phyloP scores from a whole-genome alignment of 2,113 vertebrate genomes.

The Athene noctua region DNA sequence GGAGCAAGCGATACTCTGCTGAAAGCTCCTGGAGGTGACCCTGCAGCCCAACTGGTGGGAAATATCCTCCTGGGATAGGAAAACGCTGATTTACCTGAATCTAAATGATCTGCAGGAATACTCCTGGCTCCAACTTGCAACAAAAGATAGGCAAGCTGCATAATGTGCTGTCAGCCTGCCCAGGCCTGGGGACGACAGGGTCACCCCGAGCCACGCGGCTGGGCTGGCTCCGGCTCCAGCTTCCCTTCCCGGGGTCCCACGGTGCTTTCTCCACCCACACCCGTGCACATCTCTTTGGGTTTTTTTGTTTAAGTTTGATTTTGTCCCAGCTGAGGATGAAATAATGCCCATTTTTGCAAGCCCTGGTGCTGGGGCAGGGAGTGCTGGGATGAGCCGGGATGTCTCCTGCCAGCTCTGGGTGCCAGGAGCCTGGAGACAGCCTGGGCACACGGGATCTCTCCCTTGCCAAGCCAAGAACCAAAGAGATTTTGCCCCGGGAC shows the following conservation, averaged over 20 bases:
- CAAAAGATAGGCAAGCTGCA: background rate
- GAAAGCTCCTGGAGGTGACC: constrained; percentile 47
- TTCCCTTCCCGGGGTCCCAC: accelerated
- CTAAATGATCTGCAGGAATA: background rate
- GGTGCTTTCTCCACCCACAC: background rate
- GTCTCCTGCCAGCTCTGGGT: background rate
- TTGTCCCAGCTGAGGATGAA: background rate
- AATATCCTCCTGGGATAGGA: background rate
- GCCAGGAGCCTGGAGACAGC: background rate
- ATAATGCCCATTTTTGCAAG: background rate
- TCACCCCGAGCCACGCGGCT: background rate
- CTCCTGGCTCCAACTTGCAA: background rate
- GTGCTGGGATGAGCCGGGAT: background rate
- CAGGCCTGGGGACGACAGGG: background rate
- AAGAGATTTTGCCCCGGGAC: accelerated
- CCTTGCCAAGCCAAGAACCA: background rate
- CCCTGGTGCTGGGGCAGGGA: background rate
- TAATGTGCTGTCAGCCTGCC: background rate
- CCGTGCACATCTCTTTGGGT: accelerated
- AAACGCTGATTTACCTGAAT: constrained; percentile 42
- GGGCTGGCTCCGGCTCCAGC: accelerated
- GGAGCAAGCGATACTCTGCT: background rate
- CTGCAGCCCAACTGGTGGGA: background rate
- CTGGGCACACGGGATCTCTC: background rate
- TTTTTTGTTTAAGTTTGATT: background rate